Evolutionary conservation across 2,888 invertebrate species (phyloP).

Genomic region (Petrophora chlorosata): DNA sequence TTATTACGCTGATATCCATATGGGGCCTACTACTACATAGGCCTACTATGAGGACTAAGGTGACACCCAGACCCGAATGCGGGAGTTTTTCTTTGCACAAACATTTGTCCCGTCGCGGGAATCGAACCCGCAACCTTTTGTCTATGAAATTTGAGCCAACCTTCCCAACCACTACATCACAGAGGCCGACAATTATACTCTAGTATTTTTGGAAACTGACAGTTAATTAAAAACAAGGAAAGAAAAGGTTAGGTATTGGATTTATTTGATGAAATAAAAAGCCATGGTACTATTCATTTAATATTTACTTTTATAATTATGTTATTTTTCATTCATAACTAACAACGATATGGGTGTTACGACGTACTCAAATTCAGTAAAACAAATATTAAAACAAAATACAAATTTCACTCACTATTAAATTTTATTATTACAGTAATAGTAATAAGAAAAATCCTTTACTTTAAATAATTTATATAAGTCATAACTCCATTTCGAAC

Average conservation of each 20-base stretch:
- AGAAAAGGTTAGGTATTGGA: constrained; percentile 14
- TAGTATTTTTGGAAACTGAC: no score
- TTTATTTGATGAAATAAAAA: constrained; percentile 64
- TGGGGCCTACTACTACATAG: no score
- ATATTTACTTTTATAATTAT: constrained; percentile 84
- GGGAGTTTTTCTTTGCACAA: no score
- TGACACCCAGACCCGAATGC: no score
- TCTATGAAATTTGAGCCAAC: no score
- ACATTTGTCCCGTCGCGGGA: no score
- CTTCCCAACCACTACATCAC: no score
- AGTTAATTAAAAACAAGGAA: neutral
- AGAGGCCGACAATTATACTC: no score
- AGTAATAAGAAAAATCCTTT: constrained; percentile 77
- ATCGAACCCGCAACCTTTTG: no score
- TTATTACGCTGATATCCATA: no score
- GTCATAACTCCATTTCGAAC: constrained; percentile 78
- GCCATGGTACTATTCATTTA: constrained; percentile 81
- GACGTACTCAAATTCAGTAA: constrained; percentile 83
- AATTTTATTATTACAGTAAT: constrained; percentile 81
- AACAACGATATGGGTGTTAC: constrained; percentile 84
- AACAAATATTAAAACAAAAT: constrained; percentile 82
- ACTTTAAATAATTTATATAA: constrained; percentile 79
- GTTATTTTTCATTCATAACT: constrained; percentile 84
- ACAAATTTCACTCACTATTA: constrained; percentile 84
- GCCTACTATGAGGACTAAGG: no score